These are phyloP conservation scores for Hymenopus coronatus DNA, from an alignment of 2,888 invertebrate species.

Conservation along the genomic window DNA sequence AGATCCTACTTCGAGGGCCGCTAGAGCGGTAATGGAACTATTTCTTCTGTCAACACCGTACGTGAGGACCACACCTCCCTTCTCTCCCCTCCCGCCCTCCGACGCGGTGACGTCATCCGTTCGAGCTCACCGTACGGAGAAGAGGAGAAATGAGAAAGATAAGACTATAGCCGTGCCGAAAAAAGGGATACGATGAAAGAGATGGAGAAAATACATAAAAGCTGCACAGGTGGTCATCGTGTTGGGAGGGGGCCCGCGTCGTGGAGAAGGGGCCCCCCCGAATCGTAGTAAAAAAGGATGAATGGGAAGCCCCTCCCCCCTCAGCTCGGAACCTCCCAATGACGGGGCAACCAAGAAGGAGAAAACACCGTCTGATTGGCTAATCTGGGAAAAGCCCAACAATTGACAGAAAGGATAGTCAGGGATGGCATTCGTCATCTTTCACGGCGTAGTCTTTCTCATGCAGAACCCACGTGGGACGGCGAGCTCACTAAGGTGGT, in stretches of 20 bases:
- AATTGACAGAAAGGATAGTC: background rate
- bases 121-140: background rate
- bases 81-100: background rate
- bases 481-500: background rate
- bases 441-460: background rate
- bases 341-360: slow-evolving; percentile 7
- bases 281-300: slow-evolving; percentile 29
- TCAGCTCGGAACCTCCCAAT: slow-evolving; percentile 18
- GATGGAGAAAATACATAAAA: background rate
- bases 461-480: slow-evolving; percentile 4
- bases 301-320: slow-evolving; percentile 30
- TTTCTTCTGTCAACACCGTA: slow-evolving; percentile 3
- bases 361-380: slow-evolving; percentile 22
- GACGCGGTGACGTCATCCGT: background rate
- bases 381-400: slow-evolving; percentile 22
- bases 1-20: background rate
- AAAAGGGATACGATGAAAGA: background rate
- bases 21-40: background rate
- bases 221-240: slow-evolving; percentile 24
- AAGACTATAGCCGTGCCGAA: background rate
- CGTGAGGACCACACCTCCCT: background rate
- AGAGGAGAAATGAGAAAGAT: background rate
- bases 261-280: background rate
- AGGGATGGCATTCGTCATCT: slow-evolving; percentile 9
- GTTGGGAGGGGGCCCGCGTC: background rate